Evolutionary conservation across 1,140 invertebrate genomes (phyloP).

Genomic region (Drosophila serrata): DNA sequence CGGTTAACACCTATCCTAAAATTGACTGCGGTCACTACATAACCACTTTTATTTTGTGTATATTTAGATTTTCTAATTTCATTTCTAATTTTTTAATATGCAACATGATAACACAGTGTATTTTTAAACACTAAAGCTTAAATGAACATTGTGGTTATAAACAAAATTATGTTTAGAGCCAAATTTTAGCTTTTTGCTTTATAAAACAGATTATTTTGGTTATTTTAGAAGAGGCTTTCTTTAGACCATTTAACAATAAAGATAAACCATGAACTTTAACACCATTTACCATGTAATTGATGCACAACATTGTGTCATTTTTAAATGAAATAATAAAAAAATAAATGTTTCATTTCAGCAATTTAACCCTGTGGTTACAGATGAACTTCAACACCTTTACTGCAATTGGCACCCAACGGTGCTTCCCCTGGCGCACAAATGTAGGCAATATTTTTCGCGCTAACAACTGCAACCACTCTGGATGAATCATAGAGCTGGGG

Average conservation of each 20-base stretch:
- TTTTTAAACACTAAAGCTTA: background rate
- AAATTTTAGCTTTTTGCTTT: background rate
- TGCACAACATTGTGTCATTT: background rate
- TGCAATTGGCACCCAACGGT: background rate
- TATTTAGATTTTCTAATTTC: background rate
- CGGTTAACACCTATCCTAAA: constrained; percentile 9
- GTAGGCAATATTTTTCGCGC: constrained; percentile 35
- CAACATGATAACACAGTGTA: background rate
- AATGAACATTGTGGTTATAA: constrained; percentile 10
- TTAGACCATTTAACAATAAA: constrained; percentile 1
- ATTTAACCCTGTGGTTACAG: constrained; percentile 9
- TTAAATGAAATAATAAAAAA: constrained; percentile 11
- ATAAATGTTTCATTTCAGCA: background rate
- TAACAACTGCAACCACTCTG: constrained; percentile 16
- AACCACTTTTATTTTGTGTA: background rate
- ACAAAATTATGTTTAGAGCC: background rate
- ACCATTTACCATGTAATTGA: background rate
- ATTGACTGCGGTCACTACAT: background rate
- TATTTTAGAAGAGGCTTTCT: background rate
- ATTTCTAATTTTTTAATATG: background rate
- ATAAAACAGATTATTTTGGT: background rate
- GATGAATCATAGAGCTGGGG: constrained; percentile 18
- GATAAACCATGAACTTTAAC: background rate
- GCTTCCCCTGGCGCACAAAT: constrained; percentile 4
- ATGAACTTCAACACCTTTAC: constrained; percentile 4